phyloP scores from a whole-genome alignment of 1,140 invertebrate genomes.

The Lasioglossum albipes region DNA sequence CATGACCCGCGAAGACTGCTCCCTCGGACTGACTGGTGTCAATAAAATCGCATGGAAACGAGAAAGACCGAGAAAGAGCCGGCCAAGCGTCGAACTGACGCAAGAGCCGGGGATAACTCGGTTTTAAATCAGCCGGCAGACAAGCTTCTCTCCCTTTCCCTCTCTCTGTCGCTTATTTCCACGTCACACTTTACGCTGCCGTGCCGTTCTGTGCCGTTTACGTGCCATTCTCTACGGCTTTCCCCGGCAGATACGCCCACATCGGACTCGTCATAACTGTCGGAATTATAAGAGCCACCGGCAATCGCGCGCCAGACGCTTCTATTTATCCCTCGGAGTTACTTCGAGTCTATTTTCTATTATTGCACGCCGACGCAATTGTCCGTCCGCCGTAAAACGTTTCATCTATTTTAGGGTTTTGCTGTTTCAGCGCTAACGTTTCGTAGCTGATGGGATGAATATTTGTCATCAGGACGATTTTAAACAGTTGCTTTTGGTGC shows the following conservation, averaged over 20 bases:
- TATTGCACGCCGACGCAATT: too few relatives aligned
- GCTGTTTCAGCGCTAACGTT: too few relatives aligned
- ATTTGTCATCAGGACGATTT: too few relatives aligned
- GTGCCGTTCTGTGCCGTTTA: not conserved
- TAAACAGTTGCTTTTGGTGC: too few relatives aligned
- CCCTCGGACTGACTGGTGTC: conserved; percentile 81
- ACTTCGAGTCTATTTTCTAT: too few relatives aligned
- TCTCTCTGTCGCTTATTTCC: not conserved
- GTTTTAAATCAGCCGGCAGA: conserved; percentile 34
- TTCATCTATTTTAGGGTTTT: too few relatives aligned
- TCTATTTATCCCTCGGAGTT: too few relatives aligned
- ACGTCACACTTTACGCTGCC: not conserved
- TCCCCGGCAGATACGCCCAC: not conserved
- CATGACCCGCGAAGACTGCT: conserved; percentile 39
- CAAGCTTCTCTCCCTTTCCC: not conserved
- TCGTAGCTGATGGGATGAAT: too few relatives aligned
- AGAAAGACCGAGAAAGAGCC: not conserved
- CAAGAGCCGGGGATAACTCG: conserved; percentile 20
- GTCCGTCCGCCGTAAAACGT: too few relatives aligned
- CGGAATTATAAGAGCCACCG: too few relatives aligned
- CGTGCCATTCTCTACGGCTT: not conserved
- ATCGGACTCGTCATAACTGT: too few relatives aligned
- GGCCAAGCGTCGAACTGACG: conserved; percentile 1
- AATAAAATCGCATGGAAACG: conserved; percentile 78
- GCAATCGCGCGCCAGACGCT: too few relatives aligned